phyloP scores from a whole-genome alignment of 2,888 invertebrate species.

The Synanthedon formicaeformis region DNA sequence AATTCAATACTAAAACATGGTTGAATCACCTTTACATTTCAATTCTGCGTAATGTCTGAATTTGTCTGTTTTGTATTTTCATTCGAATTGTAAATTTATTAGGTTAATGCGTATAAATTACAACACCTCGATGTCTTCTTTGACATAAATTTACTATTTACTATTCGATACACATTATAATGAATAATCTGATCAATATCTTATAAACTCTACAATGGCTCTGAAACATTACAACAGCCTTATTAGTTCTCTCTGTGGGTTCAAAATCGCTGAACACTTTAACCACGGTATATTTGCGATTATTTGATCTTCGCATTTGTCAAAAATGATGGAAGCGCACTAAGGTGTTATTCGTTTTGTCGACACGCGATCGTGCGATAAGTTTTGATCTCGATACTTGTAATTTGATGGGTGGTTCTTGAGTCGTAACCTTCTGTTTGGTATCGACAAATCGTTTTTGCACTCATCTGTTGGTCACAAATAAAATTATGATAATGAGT shows the following conservation, averaged over 20 bases:
- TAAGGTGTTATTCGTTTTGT: conserved; percentile 54
- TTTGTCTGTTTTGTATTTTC: conserved; percentile 1
- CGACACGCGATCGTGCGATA: conserved; percentile 54
- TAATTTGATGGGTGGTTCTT: conserved; percentile 51
- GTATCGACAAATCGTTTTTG: neutral
- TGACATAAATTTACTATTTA: conserved; percentile 28
- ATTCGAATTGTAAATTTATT: conserved; percentile 5
- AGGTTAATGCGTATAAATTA: conserved; percentile 4
- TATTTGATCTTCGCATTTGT: conserved; percentile 50
- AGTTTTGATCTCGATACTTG: conserved; percentile 45
- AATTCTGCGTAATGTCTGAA: conserved; percentile 37
- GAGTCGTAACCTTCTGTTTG: conserved; percentile 23
- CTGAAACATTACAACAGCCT: conserved; percentile 17
- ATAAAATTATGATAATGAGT: neutral
- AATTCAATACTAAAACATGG: conserved; percentile 45
- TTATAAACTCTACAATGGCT: conserved; percentile 15
- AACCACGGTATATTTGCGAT: conserved; percentile 25
- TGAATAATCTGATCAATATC: conserved; percentile 34
- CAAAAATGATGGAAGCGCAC: conserved; percentile 49
- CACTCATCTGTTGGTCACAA: neutral
- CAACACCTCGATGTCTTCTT: conserved; percentile 18
- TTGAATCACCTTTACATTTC: conserved; percentile 46
- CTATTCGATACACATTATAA: conserved; percentile 27
- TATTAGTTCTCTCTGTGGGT: conserved; percentile 20
- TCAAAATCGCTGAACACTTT: conserved; percentile 14